Base-by-base conservation (phyloP, 1,140 invertebrate genomes). In the Drosophila willistoni region DNA sequence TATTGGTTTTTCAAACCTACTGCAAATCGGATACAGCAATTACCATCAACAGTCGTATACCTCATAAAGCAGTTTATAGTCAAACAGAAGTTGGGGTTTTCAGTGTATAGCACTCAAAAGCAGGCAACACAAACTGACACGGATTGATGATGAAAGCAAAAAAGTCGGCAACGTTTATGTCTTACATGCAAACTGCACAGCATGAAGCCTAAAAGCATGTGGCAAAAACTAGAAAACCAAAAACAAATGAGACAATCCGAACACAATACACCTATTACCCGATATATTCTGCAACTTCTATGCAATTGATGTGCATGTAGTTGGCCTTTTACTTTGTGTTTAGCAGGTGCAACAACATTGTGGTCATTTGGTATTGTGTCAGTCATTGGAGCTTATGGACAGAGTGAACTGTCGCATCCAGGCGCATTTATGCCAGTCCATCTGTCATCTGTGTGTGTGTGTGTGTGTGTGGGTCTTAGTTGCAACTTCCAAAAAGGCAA, bases 161-260 rank as follows among this genome's bases (percentile, higher is more conserved):
- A 75, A 82, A 86, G 74, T 22, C 51, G n/a, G 63, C 82, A 42
- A 64, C 3, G 36, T 17, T 55, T 70, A 66, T 67, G 7, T 29
- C 5, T 47, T 7, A 36, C 36, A 59, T 60, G 22, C 17, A 51
- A 29, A 0, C 47, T 19, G 7, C 5, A 29, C 19, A 68, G 55
- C 62, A 54, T 39, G n/a, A 14, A 29, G 56, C 63, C 51, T 75
- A 54, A 70, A 71, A 75, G 64, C 63, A 33, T 7, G 39, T 7
- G 17, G 17, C 17, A 25, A 10, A 29, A n/a, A 36, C 34, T 10
- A 12, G 34, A 36, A 36, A 10, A 36, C 34, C 9, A 36, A 29
- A 29, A 29, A 29, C n/a, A 29, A 7, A 29, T 5, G 29, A 29
- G 9, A 9, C 34, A 36, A 36, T 36, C 7, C 34, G 10, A 36